Conservation (phyloP, 2,797 vertebrate genomes). For the Hyperoplus lanceolatus region DNA sequence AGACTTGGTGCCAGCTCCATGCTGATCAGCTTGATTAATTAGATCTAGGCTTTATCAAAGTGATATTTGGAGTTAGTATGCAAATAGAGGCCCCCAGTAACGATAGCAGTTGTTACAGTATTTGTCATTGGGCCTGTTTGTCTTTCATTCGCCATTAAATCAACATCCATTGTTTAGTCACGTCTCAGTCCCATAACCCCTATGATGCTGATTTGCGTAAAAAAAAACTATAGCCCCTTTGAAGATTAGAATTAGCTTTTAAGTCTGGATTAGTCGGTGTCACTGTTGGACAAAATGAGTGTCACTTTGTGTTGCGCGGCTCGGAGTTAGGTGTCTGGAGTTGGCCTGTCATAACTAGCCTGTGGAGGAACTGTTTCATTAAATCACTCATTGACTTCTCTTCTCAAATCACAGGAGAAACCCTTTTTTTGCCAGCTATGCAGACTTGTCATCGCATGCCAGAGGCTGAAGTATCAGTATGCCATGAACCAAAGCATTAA, state of each 20-base stretch:
- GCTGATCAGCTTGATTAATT: constrained; percentile 81
- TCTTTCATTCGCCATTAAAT: constrained; percentile 30
- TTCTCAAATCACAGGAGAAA: constrained; percentile 17
- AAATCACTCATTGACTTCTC: constrained; percentile 26
- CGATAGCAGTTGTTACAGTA: constrained; percentile 47
- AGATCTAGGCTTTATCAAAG: constrained; percentile 74
- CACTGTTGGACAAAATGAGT: constrained; percentile 15
- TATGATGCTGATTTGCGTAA: constrained; percentile 14
- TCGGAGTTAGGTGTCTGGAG: constrained; percentile 7
- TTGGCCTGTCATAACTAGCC: constrained; percentile 15
- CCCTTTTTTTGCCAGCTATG: constrained; percentile 8
- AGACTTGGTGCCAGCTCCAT: constrained; percentile 67
- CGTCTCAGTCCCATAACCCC: not conserved
- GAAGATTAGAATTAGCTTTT: not conserved
- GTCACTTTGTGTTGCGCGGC: not conserved
- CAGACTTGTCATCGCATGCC: constrained; percentile 16
- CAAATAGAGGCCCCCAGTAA: constrained; percentile 60
- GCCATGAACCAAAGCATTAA: constrained; percentile 30
- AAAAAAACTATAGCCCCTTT: not conserved
- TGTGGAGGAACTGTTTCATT: not conserved
- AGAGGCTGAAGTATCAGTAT: constrained; percentile 13
- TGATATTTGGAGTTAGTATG: constrained; percentile 77
- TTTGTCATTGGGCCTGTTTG: constrained; percentile 54
- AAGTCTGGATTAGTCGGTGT: constrained; percentile 4
- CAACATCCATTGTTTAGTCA: constrained; percentile 31